Base-by-base conservation (phyloP, 2,113 vertebrate genomes). In the Atherinomorus stipes region DNA sequence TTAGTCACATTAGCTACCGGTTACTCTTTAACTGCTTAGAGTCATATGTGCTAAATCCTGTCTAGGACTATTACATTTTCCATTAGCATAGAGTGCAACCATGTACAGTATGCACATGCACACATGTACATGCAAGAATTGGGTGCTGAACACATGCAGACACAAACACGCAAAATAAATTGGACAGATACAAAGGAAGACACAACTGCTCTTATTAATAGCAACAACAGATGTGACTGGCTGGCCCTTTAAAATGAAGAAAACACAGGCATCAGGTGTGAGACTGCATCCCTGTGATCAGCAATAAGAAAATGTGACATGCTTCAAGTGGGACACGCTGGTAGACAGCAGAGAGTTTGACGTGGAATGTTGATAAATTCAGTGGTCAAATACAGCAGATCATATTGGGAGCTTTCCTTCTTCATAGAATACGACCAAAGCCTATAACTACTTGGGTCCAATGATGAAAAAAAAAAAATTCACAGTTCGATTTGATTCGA, bases 1-100 rank as follows among this genome's bases (percentile, higher is more conserved):
- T 50, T 58, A 50, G 44, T 59, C 69, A 80, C 74, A 76, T 83
- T 40, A 86, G 82, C 64, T 62, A 73, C 26, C 15, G 23, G 61
- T 64, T 73, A 59, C 69, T 63, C 77, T 56, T 65, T 81, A 49
- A 61, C 50, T 42, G 66, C 76, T 84, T 54, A 50, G 40, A 70
- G 85, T 85, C 81, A 79, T 64, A 74, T 78, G 61, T 57, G 78
- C 80, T 81, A 78, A 85, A 83, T 62, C 86, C 74, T 76, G 78
- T 85, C 84, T 77, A 28, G 45, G 47, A 6, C 59, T 51, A 65
- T 82, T 84, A 82, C 56, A 83, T 72, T 87, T 89, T 28, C 77
- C 83, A 90, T 87, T 86, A 85, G 60, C 68, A 26, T 56, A 28
- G 56, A 54, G 73, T 61, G 45, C 45, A 58, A 34, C 23, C 26